Evolutionary conservation across 2,797 vertebrate genomes (phyloP).

Genomic region (Etheostoma nigrum): DNA sequence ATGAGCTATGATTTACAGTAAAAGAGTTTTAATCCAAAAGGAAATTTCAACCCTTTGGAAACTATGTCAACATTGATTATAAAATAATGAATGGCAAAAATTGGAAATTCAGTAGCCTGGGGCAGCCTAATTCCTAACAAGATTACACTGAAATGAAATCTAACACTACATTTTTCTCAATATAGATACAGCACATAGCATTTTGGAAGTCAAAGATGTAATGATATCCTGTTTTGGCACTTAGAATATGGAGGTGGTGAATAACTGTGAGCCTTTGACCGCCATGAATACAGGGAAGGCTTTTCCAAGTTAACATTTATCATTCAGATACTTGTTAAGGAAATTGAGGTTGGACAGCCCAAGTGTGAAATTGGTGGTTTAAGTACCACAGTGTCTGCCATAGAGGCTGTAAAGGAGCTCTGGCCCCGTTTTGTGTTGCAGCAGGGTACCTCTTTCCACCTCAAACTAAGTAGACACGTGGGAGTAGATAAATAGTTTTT

Average conservation of each 20-base stretch:
- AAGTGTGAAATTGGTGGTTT: slow-evolving; percentile 60
- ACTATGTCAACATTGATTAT: not conserved
- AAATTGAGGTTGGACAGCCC: slow-evolving; percentile 52
- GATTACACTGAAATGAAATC: not conserved
- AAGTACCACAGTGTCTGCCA: slow-evolving; percentile 32
- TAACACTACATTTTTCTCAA: slow-evolving; percentile 19
- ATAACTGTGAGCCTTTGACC: slow-evolving; percentile 25
- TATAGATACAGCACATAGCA: not conserved
- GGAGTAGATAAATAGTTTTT: slow-evolving; percentile 37
- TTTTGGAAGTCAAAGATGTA: slow-evolving; percentile 16
- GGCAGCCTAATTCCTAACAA: not conserved
- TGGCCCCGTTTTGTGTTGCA: slow-evolving; percentile 10
- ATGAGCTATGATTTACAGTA: slow-evolving; percentile 17
- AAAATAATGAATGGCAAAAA: not conserved
- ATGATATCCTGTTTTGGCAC: slow-evolving; percentile 42
- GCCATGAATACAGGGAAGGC: slow-evolving; percentile 1
- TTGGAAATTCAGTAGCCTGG: not conserved
- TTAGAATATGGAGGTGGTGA: slow-evolving; percentile 34
- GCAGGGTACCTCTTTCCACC: slow-evolving; percentile 12
- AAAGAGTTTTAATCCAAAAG: slow-evolving; percentile 14
- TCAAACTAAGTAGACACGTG: slow-evolving; percentile 29
- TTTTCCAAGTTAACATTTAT: slow-evolving; percentile 49
- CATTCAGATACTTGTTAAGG: slow-evolving; percentile 68
- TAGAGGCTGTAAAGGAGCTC: slow-evolving; percentile 43
- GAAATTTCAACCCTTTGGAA: slow-evolving; percentile 3